Conservation (phyloP, 2,797 vertebrate species). For the Tiaroga cobitis region DNA sequence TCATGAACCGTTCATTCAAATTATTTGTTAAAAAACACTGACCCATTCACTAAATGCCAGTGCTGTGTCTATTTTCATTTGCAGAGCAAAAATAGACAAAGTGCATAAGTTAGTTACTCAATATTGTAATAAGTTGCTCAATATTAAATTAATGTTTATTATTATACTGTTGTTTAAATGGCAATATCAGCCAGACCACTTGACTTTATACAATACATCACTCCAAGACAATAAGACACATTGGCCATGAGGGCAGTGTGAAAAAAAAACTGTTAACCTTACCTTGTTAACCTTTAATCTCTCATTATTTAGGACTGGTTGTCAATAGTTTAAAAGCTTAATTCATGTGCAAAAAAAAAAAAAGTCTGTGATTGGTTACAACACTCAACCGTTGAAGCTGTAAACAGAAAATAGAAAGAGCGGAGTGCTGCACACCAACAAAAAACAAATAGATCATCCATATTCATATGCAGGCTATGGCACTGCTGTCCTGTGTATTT, state of each 20-base stretch:
- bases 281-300: not conserved
- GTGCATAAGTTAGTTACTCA: not conserved
- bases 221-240: not conserved
- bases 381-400: not conserved
- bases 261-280: not conserved
- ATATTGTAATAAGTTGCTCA: not conserved
- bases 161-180: not conserved
- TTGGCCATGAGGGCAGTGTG: not conserved
- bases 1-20: not conserved
- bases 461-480: slow-evolving; percentile 37
- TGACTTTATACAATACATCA: not conserved
- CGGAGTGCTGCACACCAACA: not conserved
- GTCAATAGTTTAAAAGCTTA: not conserved
- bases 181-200: not conserved
- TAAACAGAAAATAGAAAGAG: not conserved
- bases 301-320: not conserved
- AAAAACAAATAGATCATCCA: slow-evolving; percentile 49
- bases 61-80: not conserved
- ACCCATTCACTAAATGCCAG: not conserved
- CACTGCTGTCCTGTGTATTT: slow-evolving; percentile 28
- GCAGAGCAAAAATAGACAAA: not conserved
- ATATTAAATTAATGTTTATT: not conserved
- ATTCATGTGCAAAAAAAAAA: not conserved
- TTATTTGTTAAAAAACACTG: not conserved
- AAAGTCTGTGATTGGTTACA: not conserved